Evolutionary conservation across 1,140 invertebrate genomes (phyloP).

Genomic region (Anagrus nilaparvatae): DNA sequence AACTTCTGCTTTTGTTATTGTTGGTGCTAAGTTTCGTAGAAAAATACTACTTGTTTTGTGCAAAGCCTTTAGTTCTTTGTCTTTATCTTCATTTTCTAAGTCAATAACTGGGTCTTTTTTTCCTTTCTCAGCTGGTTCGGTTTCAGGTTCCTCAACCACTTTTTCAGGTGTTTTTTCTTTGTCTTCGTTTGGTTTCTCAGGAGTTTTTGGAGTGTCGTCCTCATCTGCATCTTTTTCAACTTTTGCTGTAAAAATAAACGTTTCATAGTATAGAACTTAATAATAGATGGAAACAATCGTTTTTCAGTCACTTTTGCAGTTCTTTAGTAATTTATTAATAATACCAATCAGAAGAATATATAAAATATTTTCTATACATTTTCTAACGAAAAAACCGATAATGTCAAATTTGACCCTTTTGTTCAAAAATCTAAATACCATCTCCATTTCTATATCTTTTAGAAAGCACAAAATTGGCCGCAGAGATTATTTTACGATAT

Average conservation of each 20-base stretch:
- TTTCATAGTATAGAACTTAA: constrained; percentile 6
- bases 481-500: no score
- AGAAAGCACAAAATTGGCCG: no score
- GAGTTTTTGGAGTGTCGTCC: constrained; percentile 35
- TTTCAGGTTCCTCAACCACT: constrained; percentile 23
- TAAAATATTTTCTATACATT: no score
- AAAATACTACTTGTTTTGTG: constrained; percentile 98
- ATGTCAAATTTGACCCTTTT: no score
- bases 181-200: no score
- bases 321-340: no score
- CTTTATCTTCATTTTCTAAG: constrained; percentile 38
- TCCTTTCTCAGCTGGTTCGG: constrained; percentile 25
- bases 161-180: constrained; percentile 28
- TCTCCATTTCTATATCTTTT: no score
- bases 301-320: no score
- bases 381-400: no score
- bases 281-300: no score
- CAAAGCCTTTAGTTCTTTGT: constrained; percentile 56
- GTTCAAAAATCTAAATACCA: no score
- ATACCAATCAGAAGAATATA: no score
- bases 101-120: constrained; percentile 34
- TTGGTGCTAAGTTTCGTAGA: constrained; percentile 86
- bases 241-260: constrained; percentile 20
- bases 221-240: constrained; percentile 28
- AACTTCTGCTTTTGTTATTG: constrained; percentile 93